phyloP scores from a whole-genome alignment of 2,888 invertebrate genomes.

The Lycophotia porphyrea region DNA sequence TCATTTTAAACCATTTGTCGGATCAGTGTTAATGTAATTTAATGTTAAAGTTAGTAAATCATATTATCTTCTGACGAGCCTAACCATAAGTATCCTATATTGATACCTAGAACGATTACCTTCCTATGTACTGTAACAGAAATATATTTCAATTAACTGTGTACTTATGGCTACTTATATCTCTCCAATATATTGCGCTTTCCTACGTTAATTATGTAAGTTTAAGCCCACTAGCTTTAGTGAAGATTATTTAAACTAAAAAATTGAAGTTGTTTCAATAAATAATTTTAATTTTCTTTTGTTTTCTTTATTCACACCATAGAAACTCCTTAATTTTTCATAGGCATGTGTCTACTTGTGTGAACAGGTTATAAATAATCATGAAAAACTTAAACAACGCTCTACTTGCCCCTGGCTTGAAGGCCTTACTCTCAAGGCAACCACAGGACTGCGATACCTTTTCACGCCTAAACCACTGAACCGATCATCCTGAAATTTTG shows the following conservation, averaged over 20 bases:
- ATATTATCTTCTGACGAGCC: constrained; percentile 80
- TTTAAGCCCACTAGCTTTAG: constrained; percentile 86
- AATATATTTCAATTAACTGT: constrained; percentile 71
- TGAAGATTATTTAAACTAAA: constrained; percentile 85
- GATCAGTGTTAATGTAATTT: constrained; percentile 78
- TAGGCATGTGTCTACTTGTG: no score
- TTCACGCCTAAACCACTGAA: no score
- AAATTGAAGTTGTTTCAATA: constrained; percentile 89
- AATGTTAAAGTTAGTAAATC: constrained; percentile 77
- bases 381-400: background rate
- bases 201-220: constrained; percentile 83
- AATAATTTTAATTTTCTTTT: constrained; percentile 87
- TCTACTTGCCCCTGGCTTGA: no score
- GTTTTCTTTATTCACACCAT: constrained; percentile 37
- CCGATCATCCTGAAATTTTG: no score
- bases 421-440: no score
- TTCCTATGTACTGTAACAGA: constrained; percentile 68
- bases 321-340: background rate
- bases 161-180: constrained; percentile 86
- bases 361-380: background rate
- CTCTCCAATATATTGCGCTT: constrained; percentile 84
- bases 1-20: constrained; percentile 83
- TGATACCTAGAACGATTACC: constrained; percentile 82
- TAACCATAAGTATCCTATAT: constrained; percentile 83
- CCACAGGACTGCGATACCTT: no score